Evolutionary conservation across 2,797 vertebrate genomes (phyloP).

Genomic region (Pelobates cultripes): DNA sequence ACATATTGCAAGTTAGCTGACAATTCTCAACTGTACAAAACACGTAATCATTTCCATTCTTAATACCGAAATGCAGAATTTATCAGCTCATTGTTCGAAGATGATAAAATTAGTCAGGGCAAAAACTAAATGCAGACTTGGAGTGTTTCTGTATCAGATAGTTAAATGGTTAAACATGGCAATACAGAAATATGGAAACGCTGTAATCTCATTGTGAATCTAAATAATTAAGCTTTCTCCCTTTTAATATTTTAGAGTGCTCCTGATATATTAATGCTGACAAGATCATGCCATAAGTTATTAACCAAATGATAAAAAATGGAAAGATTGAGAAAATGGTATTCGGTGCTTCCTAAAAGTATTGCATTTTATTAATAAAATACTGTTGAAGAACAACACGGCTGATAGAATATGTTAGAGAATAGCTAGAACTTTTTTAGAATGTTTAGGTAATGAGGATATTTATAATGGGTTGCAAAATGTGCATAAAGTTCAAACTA

Average conservation of each 20-base stretch:
- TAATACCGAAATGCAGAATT: background rate
- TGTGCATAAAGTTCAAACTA: too few species aligned
- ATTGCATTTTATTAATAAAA: background rate
- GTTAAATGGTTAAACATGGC: background rate
- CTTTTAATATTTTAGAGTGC: conserved; percentile 4
- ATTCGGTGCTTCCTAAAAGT: conserved; percentile 25
- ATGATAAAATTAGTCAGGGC: background rate
- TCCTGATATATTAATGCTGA: background rate
- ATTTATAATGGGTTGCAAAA: too few species aligned
- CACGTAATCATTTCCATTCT: background rate
- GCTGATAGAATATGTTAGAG: too few species aligned
- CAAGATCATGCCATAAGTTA: conserved; percentile 27
- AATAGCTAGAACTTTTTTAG: too few species aligned
- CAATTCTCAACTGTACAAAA: too few species aligned
- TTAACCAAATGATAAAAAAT: background rate
- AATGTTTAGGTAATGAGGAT: too few species aligned
- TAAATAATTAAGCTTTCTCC: conserved; percentile 21
- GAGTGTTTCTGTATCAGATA: background rate
- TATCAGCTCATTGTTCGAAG: background rate
- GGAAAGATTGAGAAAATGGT: background rate
- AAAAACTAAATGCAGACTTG: background rate
- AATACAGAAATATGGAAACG: background rate
- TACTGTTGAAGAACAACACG: background rate
- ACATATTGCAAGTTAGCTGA: too few species aligned
- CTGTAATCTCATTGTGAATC: background rate